Base-by-base conservation (phyloP, 2,113 vertebrate genomes). In the Melierax canorus region DNA sequence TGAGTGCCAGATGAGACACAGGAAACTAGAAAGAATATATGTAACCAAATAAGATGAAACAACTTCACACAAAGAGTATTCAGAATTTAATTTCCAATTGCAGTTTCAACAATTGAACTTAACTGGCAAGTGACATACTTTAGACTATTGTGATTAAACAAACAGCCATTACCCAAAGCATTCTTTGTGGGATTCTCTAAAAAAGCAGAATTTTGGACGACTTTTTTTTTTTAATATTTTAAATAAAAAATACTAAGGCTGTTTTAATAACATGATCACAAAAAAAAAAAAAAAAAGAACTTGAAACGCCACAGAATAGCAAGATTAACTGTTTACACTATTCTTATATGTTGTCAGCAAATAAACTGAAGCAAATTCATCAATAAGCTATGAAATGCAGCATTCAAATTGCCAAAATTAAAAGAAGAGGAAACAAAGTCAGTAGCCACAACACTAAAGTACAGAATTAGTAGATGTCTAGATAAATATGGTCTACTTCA, bases 271-370 rank as follows among this genome's bases (percentile, higher is more conserved):
- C 10, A 1, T n/a, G 8, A 34, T 43, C 3, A 34, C 4, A 45
- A 45, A 19, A 6, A 68, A 38, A 59, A 15, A 46, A 21, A 16
- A 3, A 14, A 23, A 32, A 39, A 56, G 4, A 30, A 6, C 5
- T 68, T 59, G 22, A 74, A 62, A 64, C 13, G 3, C 43, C 34
- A 48, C 4, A 76, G 24, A 69, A 39, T 5, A 43, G 26, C 10
- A 45, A 51, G 22, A 56, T 9, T 56, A 6, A 59, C 7, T 20
- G 14, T 13, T 16, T 10, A 48, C 1, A 0, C 3, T 43, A 4
- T 38, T 69, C 30, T 81, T 73, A 2, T 15, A 27, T 27, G 15
- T 21, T 19, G 14, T 55, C 39, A 64, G 12, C 19, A 74, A 73
- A 74, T 30, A 50, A 74, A 45, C 2, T 4, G 22, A 81, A 86